Conservation (phyloP, 1,140 invertebrate genomes). For the Drosophila orena region DNA sequence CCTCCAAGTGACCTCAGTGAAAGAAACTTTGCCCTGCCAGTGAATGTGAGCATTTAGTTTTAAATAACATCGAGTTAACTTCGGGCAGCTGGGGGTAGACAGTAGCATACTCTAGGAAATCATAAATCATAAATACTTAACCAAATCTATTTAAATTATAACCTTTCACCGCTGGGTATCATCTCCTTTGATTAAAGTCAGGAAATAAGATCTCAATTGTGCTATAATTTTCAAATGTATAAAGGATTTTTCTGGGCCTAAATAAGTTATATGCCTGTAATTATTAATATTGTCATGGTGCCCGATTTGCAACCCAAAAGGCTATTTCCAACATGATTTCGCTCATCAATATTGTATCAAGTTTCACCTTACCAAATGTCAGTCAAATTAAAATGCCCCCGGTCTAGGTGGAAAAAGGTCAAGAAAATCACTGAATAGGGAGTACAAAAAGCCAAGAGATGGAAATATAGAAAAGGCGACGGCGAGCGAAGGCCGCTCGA, state of each 20-base stretch:
- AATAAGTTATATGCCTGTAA: too few species aligned
- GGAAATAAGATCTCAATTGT: too few species aligned
- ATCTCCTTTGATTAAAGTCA: too few species aligned
- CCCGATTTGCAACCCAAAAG: background rate
- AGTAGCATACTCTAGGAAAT: conserved; percentile 3
- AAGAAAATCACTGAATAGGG: conserved; percentile 35
- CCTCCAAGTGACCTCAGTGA: conserved; percentile 32
- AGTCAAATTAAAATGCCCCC: background rate
- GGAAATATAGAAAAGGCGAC: conserved; percentile 5
- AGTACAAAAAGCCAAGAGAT: conserved; percentile 3
- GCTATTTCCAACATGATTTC: background rate
- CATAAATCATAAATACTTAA: too few species aligned
- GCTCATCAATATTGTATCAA: background rate
- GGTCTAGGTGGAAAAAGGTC: conserved; percentile 2
- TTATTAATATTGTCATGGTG: too few species aligned
- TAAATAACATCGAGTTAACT: conserved; percentile 69
- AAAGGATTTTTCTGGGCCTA: too few species aligned
- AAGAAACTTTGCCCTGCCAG: conserved; percentile 46
- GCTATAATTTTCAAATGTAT: too few species aligned
- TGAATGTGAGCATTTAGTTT: conserved; percentile 63
- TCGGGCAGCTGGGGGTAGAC: background rate
- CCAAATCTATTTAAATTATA: too few species aligned
- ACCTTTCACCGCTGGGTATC: too few species aligned
- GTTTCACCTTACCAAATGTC: background rate
- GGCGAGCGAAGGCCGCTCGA: conserved; percentile 32